Evolutionary conservation across 1,140 invertebrate genomes (phyloP), one percentile per base, ranked within the genome.

Genomic region (Drosophila biarmipes): DNA sequence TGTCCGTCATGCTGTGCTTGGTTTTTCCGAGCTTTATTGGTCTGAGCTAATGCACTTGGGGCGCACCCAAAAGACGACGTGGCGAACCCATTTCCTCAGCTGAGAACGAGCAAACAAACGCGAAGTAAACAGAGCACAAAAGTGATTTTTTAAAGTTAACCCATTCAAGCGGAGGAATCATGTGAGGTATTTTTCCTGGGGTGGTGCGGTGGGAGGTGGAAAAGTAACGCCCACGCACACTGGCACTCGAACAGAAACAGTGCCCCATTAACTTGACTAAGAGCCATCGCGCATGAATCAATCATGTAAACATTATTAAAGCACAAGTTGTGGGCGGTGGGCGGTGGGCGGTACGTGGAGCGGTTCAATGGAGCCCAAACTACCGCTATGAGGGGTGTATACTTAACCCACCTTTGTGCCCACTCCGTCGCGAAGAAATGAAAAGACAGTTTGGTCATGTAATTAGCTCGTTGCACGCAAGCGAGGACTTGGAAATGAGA

Each of bases 371-470:
- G 45, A 86, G 57, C 78, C 58, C 34, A 69, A 75, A 71, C 52
- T 78, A 34, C 55, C 59, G 59, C 73, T 69, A 59, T 63, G 67
- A n/a, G 34, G 17, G 38, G 37, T 49, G 57, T 49, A 42, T 69
- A 69, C 67, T 69, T 69, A 69, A 57, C 24, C 54, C 43, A 69
- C 72, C 51, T 40, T 40, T 40, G 17, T 19, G 29, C 56, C 40
- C 53, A 58, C 38, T 62, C 63, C 46, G 40, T 38, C 27, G 45
- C 62, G 29, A 38, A 40, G 52, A 80, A 85, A 80, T 73, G 67
- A 81, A 85, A 86, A 86, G 78, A 86, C 81, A 78, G 72, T 81
- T 81, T 81, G 61, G 82, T 51, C 74, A 78, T 81, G 57, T 86
- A 86, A 86, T 86, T 86, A 81, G 55, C 48, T 49, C 43, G 31